Base-by-base conservation (phyloP, 2,888 invertebrate genomes). In the Nephrotoma guestfalica region DNA sequence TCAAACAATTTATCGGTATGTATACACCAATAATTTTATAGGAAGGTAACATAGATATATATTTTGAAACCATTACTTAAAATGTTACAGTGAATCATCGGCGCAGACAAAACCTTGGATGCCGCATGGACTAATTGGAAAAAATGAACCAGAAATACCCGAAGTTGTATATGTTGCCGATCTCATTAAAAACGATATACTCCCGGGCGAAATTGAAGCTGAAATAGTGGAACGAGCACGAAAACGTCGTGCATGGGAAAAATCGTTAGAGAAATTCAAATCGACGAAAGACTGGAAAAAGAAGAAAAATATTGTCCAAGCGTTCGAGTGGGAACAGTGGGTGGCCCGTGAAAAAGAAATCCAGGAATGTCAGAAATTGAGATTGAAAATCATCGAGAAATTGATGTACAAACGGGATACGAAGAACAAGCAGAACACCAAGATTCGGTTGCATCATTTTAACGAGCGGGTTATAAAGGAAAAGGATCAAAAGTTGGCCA, bases 271-370 rank as follows among this genome's bases (percentile, higher is more conserved):
- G 2, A 93, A 93, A 18, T 91, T 93, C 86, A 92, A 92, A 87
- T 90, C 92, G 41, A 91, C 92, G 41, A 90, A 91, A 89, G 93
- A 94, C 89, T 93, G 94, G 89, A 94, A 94, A 89, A 92, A 92
- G 86, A 92, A 95, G 4, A 92, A 93, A 13, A 92, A 92, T n/a
- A 94, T 96, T 89, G 93, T 97, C 88, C 94, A 94, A 86, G 95
- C 96, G n/a, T 93, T 97, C 88, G 97, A 97, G 90, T 93, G 94
- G 87, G 95, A 96, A 88, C 95, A 97, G 89, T 97, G 97, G 97
- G 93, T 95, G 9, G 95, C 96, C 86, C 93, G 97, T 87, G 97
- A 97, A 90, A 93, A 95, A 93, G 95, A 96, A 90, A 95, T 96
- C 87, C 94, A 95, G 89, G 94, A 94, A 87, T 93, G 95, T 15